phyloP scores from a whole-genome alignment of 2,888 invertebrate genomes.

The Coelinius sp. region DNA sequence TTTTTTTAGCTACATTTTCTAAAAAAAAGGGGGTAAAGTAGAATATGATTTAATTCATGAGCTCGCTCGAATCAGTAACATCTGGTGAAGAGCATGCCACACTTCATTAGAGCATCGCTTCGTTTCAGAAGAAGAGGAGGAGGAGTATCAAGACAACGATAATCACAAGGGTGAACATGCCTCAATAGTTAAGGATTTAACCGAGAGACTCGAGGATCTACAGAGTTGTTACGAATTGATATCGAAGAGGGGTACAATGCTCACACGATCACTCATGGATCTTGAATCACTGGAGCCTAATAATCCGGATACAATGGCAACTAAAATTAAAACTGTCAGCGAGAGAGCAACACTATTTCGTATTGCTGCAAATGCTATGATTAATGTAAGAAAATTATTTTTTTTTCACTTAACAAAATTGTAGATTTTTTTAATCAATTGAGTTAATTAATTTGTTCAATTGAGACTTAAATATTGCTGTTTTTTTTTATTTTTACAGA shows the following conservation, averaged over 20 bases:
- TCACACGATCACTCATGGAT: slow-evolving; percentile 86
- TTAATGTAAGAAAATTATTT: slow-evolving; percentile 80
- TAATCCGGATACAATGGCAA: slow-evolving; percentile 76
- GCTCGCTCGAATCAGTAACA: slow-evolving; percentile 15
- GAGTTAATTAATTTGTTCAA: neutral
- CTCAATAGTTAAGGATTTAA: slow-evolving; percentile 80
- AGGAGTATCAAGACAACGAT: slow-evolving; percentile 67
- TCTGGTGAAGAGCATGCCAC: slow-evolving; percentile 26
- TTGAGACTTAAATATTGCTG: neutral
- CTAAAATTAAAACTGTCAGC: slow-evolving; percentile 89
- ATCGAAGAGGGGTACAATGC: slow-evolving; percentile 86
- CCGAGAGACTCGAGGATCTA: slow-evolving; percentile 88
- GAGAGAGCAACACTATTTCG: slow-evolving; percentile 96
- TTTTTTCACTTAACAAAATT: neutral
- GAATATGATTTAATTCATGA: neutral
- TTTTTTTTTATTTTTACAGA: slow-evolving; percentile 73
- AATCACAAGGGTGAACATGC: slow-evolving; percentile 73
- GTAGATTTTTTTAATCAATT: neutral
- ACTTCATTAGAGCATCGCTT: slow-evolving; percentile 44
- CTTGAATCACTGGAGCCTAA: slow-evolving; percentile 77
- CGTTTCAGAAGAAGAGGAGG: slow-evolving; percentile 71
- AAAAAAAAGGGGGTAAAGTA: neutral
- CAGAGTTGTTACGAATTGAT: slow-evolving; percentile 94
- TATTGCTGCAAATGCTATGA: slow-evolving; percentile 97
- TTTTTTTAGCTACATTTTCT: neutral